A percentile compares a stretch with the other conserved stretches of the same genome.
Evolutionary conservation across 2,113 vertebrate genomes (phyloP).

Genomic region (Cyanistes caeruleus): DNA sequence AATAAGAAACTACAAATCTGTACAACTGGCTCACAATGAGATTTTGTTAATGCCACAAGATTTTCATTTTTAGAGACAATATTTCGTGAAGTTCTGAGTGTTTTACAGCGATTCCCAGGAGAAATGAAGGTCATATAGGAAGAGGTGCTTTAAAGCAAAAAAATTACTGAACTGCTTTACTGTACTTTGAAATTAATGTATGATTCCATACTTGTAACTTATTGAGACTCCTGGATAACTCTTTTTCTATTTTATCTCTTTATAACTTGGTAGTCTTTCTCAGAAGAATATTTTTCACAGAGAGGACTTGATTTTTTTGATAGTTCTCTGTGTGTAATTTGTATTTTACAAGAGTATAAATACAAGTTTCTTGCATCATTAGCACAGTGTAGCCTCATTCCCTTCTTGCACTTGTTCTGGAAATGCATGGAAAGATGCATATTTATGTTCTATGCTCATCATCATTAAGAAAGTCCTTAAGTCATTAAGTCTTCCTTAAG

Average conservation of each 20-base stretch:
- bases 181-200: not conserved
- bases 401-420: not conserved
- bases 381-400: not conserved
- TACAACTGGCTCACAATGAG: accelerated
- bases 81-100: not conserved
- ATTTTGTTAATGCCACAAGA: not conserved
- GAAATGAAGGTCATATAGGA: not conserved
- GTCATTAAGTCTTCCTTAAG: not conserved
- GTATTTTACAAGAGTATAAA: not conserved
- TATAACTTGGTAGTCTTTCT: not conserved
- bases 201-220: not conserved
- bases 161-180: not conserved
- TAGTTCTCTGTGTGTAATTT: not conserved
- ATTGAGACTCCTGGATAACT: not conserved
- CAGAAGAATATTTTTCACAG: not conserved
- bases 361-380: not conserved
- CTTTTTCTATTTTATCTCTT: not conserved
- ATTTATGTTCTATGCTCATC: not conserved
- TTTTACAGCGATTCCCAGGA: not conserved
- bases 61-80: not conserved
- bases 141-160: not conserved
- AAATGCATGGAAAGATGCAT: not conserved
- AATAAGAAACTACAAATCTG: not conserved
- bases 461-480: not conserved
- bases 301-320: not conserved